phyloP scores from a whole-genome alignment of 2,113 vertebrate genomes.

The Tringa solitaria region DNA sequence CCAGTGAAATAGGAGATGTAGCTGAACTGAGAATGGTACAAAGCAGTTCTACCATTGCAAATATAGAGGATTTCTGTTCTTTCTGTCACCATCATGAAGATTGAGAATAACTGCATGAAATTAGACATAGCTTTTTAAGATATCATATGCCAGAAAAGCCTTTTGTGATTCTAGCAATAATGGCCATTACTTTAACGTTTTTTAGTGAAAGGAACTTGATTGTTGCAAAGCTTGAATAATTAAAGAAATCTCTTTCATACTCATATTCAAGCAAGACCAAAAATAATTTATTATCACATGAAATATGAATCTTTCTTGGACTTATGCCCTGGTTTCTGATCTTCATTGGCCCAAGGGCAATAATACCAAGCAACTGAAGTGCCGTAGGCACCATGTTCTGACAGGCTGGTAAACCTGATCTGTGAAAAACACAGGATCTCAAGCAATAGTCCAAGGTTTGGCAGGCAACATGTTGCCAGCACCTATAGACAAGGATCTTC shows the following conservation, averaged over 20 bases:
- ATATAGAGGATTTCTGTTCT: slow-evolving; percentile 5
- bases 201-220: neutral
- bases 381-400: neutral
- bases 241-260: neutral
- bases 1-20: slow-evolving; percentile 28
- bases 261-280: neutral
- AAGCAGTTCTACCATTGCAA: neutral
- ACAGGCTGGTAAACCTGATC: neutral
- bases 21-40: neutral
- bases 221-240: neutral
- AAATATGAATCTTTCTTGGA: neutral
- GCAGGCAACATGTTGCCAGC: neutral
- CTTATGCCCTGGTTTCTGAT: neutral
- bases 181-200: neutral
- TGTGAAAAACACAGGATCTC: neutral
- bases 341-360: neutral
- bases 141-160: neutral
- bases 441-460: neutral
- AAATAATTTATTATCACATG: neutral
- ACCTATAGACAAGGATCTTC: neutral
- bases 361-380: neutral
- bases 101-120: neutral
- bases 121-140: slow-evolving; percentile 12
- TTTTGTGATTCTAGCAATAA: neutral
- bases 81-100: neutral